A percentile compares a stretch with the other conserved stretches of the same genome.
These are phyloP conservation scores for Melanotaenia trifasciata DNA, from an alignment of 2,797 vertebrate species.

Conservation along the genomic window DNA sequence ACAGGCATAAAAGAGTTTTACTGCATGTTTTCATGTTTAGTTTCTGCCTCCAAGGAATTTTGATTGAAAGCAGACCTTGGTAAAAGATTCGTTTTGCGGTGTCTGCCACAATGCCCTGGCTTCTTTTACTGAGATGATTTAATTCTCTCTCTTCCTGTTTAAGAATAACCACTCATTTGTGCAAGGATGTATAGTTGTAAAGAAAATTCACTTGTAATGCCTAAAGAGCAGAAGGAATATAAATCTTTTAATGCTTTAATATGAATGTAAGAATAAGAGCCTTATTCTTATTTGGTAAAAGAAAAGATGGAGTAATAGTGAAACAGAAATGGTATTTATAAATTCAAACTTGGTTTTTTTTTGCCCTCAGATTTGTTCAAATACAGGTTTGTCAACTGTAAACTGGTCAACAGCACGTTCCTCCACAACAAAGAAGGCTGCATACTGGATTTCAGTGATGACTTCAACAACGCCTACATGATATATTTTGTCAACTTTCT, in stretches of 20 bases:
- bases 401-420: conserved; percentile 93
- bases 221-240: background rate
- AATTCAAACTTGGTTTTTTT: background rate
- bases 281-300: background rate
- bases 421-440: conserved; percentile 98
- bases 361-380: conserved; percentile 83
- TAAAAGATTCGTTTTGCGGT: conserved; percentile 12
- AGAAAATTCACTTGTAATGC: background rate
- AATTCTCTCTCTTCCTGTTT: conserved; percentile 14
- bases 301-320: no score
- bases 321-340: background rate
- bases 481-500: conserved; percentile 98
- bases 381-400: conserved; percentile 93
- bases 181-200: background rate
- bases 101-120: conserved; percentile 16
- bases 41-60: conserved; percentile 14
- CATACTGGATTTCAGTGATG: conserved; percentile 93
- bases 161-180: conserved; percentile 13
- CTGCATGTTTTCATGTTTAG: conserved; percentile 24
- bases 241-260: background rate
- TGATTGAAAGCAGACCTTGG: conserved; percentile 38
- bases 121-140: conserved; percentile 28
- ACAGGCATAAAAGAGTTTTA: background rate
- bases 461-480: conserved; percentile 97
- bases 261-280: background rate